These are phyloP conservation scores for Meriones unguiculatus DNA, from an alignment of 2,113 vertebrate species.

Conservation along the genomic window DNA sequence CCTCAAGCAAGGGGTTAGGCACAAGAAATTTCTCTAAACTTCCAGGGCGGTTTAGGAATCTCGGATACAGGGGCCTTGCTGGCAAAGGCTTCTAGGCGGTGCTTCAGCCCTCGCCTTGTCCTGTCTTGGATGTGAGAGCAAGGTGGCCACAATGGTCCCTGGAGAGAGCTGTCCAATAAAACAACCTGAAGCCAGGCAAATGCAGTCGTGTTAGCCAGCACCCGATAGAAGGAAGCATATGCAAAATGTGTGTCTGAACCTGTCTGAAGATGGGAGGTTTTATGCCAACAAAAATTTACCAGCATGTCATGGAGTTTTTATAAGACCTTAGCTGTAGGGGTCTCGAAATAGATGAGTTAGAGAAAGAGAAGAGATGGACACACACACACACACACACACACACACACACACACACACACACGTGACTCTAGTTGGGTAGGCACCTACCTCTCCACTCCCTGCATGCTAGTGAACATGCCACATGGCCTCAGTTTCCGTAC, in stretches of 20 bases:
- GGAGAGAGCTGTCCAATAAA: not conserved
- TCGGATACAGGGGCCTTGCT: not conserved
- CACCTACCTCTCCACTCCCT: not conserved
- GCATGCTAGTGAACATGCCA: not conserved
- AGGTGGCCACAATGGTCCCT: not conserved
- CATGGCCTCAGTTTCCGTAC: not conserved
- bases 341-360: not conserved
- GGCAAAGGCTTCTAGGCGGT: not conserved
- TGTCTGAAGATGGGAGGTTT: not conserved
- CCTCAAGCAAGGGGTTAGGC: not conserved
- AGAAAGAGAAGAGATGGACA: not conserved
- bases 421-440: not conserved
- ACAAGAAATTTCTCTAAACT: not conserved
- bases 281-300: not conserved
- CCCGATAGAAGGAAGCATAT: not conserved
- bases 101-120: not conserved
- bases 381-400: not conserved
- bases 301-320: not conserved
- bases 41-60: not conserved
- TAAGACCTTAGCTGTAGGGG: not conserved
- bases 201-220: not conserved
- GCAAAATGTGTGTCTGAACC: constrained; percentile 34
- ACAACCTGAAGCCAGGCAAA: not conserved
- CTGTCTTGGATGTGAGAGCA: too few species aligned
- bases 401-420: not conserved